Base-by-base conservation (phyloP, 2,113 vertebrate species). In the Panurus biarmicus region DNA sequence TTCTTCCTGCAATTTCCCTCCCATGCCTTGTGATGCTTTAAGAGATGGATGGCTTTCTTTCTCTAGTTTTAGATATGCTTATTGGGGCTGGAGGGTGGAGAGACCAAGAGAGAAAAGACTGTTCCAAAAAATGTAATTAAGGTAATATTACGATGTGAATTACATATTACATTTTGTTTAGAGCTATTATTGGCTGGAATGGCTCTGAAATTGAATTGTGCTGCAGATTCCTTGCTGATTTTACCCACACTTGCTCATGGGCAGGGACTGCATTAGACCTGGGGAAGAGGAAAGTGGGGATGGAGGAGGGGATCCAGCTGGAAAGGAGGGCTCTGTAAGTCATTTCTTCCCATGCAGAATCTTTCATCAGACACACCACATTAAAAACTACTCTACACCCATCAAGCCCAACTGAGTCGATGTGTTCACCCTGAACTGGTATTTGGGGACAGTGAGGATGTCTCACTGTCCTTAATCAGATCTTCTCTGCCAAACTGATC, bases 81-180 rank as follows among this genome's bases (percentile, higher is more conserved):
- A 85, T 94, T 95, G 64, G 65, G 57, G 76, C 85, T 81, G 79
- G 72, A 94, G 66, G 87, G 91, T 64, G 73, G 79, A 95, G 77
- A 91, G 76, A 92, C 56, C 75, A 74, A 61, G 85, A 87, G 44
- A 83, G 66, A 67, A 84, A 76, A 86, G 53, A 66, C 86, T 53
- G 45, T 57, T 85, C 84, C 33, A 94, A 91, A 95, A 95, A 94
- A 89, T 89, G 93, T 95, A 96, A 97, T 97, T 97, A 96, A 92
- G 91, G 66, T 81, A 91, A 91, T 93, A 95, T 96, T 96, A 96
- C 25, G 53, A 67, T 82, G 88, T 91, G 91, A 96, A 97, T 96
- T 94, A 92, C 90, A 94, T 72, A 94, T 93, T 92, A 91, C 70
- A 86, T 96, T 97, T 96, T 97, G 93, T 96, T 96, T 95, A 89